Base-by-base conservation (phyloP, 2,797 vertebrate species). In the Pseudochromis fuscus region DNA sequence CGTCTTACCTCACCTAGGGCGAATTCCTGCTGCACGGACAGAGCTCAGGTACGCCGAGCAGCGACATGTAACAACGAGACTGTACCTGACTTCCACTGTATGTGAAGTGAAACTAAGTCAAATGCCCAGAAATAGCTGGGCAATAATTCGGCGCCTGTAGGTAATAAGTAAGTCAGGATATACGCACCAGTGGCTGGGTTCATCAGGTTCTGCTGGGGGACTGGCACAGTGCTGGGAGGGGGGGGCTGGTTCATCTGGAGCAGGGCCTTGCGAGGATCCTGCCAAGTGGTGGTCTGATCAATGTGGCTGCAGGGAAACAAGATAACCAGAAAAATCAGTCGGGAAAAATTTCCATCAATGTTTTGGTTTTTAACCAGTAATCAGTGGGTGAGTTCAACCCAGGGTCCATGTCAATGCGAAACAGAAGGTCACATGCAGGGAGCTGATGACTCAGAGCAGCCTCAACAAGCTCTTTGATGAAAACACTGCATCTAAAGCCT, bases 231-330 rank as follows among this genome's bases (percentile, higher is more conserved):
- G 60, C 94, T 98, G 83, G 96, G 84, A 1, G 97, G 95, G 13
- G 96, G 81, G 0, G 95, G 82, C 76, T 96, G 95, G 53, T 95
- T 98, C 94, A 98, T 94, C 93, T 98, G 97, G 33, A 98, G 95
- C 84, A 99, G 94, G 52, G 97, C 94, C 92, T 99, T 99, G 69
- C 98, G 94, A 59, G 98, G 98, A 86, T 99, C 97, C 84, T 97
- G 97, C 98, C 98, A 99, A 82, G 98, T 99, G 72, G 98, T 99
- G 45, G 97, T 96, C 92, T 99, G 97, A 91, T 99, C 97, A 31
- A 97, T 95, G 91, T 99, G 98, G 90, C 97, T 99, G 87, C 21
- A 72, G 55, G 42, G 57, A 89, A 51, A 87, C 25, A 68, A 30
- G 25, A 79, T 0, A 35, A 18, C 1, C 12, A 55, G 33, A 27